These are phyloP conservation scores for Gymnoscopelus microlampas DNA, from an alignment of 2,797 vertebrate species.

Conservation along the genomic window DNA sequence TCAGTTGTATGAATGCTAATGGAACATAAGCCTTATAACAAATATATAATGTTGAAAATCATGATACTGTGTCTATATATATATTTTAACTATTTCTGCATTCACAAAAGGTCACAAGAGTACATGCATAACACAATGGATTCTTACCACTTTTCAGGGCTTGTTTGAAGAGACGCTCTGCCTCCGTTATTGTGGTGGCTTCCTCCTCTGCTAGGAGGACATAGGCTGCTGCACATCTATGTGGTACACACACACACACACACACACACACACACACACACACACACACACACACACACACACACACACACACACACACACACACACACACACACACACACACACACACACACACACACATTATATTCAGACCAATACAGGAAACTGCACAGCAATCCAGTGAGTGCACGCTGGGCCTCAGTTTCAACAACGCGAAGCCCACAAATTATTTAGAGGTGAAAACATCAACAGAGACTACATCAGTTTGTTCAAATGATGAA, in stretches of 20 bases:
- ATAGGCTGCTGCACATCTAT: conserved; percentile 93
- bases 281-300: conserved; percentile 17
- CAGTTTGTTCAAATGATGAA: too few relatives aligned
- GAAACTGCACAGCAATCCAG: too few relatives aligned
- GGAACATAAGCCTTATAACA: too few relatives aligned
- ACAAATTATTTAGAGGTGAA: too few relatives aligned
- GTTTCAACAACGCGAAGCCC: too few relatives aligned
- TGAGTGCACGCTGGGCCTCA: too few relatives aligned
- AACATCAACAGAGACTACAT: too few relatives aligned
- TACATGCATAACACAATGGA: not conserved
- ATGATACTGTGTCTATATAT: too few relatives aligned
- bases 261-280: conserved; percentile 8
- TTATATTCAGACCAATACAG: not conserved
- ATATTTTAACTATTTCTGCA: not conserved
- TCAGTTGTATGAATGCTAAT: too few relatives aligned
- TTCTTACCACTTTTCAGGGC: conserved; percentile 90
- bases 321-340: not conserved
- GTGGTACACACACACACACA: conserved; percentile 1
- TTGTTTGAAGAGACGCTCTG: conserved; percentile 96
- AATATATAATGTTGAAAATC: too few relatives aligned
- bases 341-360: not conserved
- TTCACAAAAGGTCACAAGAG: too few relatives aligned
- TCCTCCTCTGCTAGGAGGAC: conserved; percentile 97
- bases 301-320: conserved; percentile 13
- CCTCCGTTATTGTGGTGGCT: conserved; percentile 96